Base-by-base conservation (phyloP, 2,113 vertebrate genomes). In the Lepisosteus oculatus region DNA sequence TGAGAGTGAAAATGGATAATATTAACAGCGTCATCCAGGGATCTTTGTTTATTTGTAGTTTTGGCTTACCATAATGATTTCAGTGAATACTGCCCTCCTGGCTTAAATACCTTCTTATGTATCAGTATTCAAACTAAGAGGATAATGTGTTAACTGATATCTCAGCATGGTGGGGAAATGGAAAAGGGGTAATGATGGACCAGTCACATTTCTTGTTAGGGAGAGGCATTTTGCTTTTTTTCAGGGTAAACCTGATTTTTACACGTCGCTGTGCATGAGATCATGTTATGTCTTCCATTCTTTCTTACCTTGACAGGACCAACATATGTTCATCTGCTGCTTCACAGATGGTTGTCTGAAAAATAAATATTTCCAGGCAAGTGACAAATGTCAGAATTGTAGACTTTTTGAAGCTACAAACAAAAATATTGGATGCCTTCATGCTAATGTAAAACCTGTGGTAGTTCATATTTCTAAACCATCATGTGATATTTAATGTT, bases 121-220 rank as follows among this genome's bases (percentile, higher is more conserved):
- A 88, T 90, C 87, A 85, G 78, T 88, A 86, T 84, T 78, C 78
- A 80, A 78, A 76, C 89, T 89, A 88, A 92, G 88, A 90, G 90
- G 89, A 90, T 92, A 87, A 92, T 89, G 86, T 90, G 90, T 90
- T 90, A 92, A 86, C 82, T 92, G 90, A 92, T 90, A 90, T 88
- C 85, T 86, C 85, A 81, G 82, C 82, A 80, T 83, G 80, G 82
- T 83, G 85, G 83, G 84, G 85, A 87, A 86, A 91, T 89, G 82
- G 83, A 83, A 80, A 88, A 86, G 74, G 81, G 84, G 85, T 87
- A 89, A 88, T 87, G 86, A 90, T 85, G 89, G 86, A 87, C 84
- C 87, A 87, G 83, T 86, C 84, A 80, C 79, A 76, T 85, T 88
- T 84, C 81, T 86, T 76, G 79, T 83, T 83, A 85, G 82, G 85